Conservation (phyloP, 1,140 invertebrate species). For the Dendroctonus ponderosae region DNA sequence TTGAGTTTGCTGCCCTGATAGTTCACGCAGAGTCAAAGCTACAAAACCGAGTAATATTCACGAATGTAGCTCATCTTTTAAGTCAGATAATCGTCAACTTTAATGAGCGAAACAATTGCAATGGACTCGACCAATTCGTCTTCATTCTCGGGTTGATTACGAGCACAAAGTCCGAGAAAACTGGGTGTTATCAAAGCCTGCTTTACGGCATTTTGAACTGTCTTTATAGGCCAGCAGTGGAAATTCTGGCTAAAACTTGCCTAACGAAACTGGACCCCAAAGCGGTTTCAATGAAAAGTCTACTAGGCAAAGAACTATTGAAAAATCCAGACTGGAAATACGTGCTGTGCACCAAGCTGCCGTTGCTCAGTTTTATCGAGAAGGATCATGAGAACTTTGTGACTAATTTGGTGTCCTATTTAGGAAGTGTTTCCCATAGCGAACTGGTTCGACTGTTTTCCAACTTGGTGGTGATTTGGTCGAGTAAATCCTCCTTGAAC, state of each 20-base stretch:
- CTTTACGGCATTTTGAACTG: constrained; percentile 47
- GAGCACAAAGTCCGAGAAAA: constrained; percentile 34
- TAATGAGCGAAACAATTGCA: constrained; percentile 50
- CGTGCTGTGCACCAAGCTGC: constrained; percentile 58
- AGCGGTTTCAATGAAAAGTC: constrained; percentile 41
- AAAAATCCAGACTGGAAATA: constrained; percentile 57
- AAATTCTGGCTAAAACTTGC: constrained; percentile 51
- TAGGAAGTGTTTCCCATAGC: constrained; percentile 42
- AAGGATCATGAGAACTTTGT: constrained; percentile 42
- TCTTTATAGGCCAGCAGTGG: constrained; percentile 52
- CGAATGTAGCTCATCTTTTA: constrained; percentile 57
- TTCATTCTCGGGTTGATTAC: constrained; percentile 48
- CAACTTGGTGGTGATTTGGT: constrained; percentile 68
- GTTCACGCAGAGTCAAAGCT: constrained; percentile 38
- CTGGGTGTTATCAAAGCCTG: constrained; percentile 27
- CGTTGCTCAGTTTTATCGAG: constrained; percentile 54
- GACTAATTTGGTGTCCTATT: constrained; percentile 48
- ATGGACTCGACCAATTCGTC: constrained; percentile 52
- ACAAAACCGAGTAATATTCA: constrained; percentile 48
- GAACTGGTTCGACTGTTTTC: constrained; percentile 55
- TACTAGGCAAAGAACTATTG: constrained; percentile 51
- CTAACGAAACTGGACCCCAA: constrained; percentile 47
- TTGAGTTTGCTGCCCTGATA: constrained; percentile 59
- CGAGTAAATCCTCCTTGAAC: constrained; percentile 66
- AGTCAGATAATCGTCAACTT: constrained; percentile 62